Evolutionary conservation across 1,140 invertebrate species (phyloP).

Genomic region (Drosophila lini): DNA sequence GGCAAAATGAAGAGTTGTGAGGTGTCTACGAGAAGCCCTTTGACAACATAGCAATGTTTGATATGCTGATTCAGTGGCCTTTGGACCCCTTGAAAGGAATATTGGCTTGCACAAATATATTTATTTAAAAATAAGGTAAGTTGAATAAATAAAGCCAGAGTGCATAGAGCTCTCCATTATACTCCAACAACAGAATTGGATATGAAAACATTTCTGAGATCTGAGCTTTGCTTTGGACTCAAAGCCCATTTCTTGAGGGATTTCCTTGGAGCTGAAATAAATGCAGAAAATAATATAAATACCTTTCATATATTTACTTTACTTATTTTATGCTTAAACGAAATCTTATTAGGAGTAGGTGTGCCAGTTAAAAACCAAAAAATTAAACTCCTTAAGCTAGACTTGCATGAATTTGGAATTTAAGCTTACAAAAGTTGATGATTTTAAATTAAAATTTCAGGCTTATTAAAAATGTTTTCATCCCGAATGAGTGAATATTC

Average conservation of each 20-base stretch:
- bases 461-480: slow-evolving; percentile 2
- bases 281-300: background rate
- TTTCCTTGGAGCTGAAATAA: background rate
- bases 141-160: background rate
- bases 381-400: background rate
- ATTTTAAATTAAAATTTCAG: no score
- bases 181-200: background rate
- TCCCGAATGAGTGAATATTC: background rate
- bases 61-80: background rate
- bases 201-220: background rate
- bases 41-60: slow-evolving; percentile 11
- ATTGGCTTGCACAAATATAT: background rate
- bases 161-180: background rate
- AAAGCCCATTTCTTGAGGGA: background rate
- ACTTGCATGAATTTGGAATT: background rate
- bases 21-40: slow-evolving; percentile 11
- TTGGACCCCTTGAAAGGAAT: background rate
- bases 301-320: background rate
- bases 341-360: no score
- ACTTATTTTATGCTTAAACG: background rate
- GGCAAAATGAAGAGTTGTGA: slow-evolving; percentile 4
- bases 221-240: background rate
- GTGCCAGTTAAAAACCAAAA: background rate
- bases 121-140: slow-evolving; percentile 7
- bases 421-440: background rate